These are phyloP conservation scores for Antheraea pernyi DNA, from an alignment of 1,140 invertebrate genomes.

Conservation along the genomic window DNA sequence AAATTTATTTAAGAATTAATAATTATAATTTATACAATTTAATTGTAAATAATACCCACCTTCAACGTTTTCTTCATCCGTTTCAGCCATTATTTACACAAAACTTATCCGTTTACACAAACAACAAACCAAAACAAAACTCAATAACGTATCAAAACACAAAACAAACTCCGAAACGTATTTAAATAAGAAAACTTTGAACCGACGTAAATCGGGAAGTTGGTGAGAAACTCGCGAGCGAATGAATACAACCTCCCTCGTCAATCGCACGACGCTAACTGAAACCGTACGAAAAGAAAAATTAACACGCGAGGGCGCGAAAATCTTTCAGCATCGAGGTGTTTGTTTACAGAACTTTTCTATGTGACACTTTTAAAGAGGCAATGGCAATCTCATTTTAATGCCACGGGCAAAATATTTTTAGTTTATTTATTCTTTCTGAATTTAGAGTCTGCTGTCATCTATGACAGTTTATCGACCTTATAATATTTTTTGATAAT, in stretches of 20 bases:
- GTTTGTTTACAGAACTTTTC: not conserved
- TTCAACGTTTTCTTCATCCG: conserved; percentile 28
- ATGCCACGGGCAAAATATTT: not conserved
- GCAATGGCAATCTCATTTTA: not conserved
- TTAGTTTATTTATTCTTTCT: not conserved
- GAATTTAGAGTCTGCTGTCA: not conserved
- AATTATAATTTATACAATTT: not conserved
- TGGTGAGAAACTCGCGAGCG: not conserved
- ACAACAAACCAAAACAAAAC: conserved; percentile 16
- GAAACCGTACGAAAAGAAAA: conserved; percentile 5
- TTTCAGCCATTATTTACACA: conserved; percentile 20
- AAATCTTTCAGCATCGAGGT: not conserved
- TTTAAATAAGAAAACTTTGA: conserved; percentile 1
- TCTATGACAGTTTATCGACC: not conserved
- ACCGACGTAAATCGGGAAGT: conserved; percentile 9
- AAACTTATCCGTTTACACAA: conserved; percentile 11
- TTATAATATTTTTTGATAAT: not conserved
- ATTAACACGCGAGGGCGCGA: conserved; percentile 6
- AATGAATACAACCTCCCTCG: not conserved
- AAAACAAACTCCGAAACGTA: conserved; percentile 3
- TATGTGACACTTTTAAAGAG: not conserved
- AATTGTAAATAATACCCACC: conserved; percentile 18
- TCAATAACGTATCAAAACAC: conserved; percentile 11
- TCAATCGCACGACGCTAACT: not conserved
- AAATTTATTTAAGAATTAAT: too few relatives aligned